These are phyloP conservation scores for Lophotis ruficrista DNA, from an alignment of 2,113 vertebrate species.

Conservation along the genomic window DNA sequence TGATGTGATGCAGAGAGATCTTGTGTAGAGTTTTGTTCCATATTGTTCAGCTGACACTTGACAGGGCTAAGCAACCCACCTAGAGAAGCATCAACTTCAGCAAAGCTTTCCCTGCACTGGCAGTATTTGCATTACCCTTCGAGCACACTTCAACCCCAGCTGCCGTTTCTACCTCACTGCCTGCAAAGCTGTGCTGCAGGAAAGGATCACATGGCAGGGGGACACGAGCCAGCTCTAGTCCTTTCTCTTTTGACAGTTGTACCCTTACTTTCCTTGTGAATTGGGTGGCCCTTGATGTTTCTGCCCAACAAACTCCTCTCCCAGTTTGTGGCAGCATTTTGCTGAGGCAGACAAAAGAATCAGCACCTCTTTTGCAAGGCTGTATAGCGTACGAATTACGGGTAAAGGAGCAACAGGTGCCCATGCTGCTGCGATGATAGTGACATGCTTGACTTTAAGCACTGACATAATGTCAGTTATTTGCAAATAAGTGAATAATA, in stretches of 20 bases:
- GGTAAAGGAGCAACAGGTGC: conserved; percentile 12
- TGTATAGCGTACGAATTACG: background rate
- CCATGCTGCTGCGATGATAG: background rate
- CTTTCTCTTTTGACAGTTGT: background rate
- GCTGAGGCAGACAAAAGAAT: background rate
- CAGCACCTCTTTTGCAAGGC: background rate
- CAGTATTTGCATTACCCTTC: background rate
- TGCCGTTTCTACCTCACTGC: background rate
- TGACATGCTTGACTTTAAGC: background rate
- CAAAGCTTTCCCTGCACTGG: background rate
- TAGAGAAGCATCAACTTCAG: background rate
- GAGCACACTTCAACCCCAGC: background rate
- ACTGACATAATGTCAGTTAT: background rate
- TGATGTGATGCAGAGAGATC: background rate
- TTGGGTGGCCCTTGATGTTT: background rate
- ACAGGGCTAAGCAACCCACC: background rate
- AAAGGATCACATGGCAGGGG: background rate
- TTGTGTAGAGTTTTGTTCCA: background rate
- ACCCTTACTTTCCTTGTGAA: background rate
- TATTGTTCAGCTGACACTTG: background rate
- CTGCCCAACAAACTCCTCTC: background rate
- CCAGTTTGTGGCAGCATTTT: background rate
- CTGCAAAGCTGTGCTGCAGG: background rate
- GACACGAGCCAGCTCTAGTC: background rate
- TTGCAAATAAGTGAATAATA: conserved; percentile 31